Evolutionary conservation across 2,113 vertebrate genomes (phyloP), one percentile per base, ranked within the genome.

Genomic region (Euleptes europaea): DNA sequence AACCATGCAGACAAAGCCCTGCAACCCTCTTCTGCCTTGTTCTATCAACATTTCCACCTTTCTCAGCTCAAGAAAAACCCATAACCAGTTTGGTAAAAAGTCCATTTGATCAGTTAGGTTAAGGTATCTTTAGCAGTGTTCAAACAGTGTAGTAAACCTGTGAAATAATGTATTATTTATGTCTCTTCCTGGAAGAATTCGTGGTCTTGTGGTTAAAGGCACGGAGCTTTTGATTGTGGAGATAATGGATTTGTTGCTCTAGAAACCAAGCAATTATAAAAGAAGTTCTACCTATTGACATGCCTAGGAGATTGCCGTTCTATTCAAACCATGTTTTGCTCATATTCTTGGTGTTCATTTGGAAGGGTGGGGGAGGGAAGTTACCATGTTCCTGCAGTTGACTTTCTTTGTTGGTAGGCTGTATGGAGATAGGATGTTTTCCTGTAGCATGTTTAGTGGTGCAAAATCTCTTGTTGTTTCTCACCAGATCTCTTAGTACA

Each of bases 21-120:
- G 15, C 7, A 19, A 77, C 75, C 51, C 33, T 72, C 33, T 40
- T 84, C 9, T 7, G 3, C 84, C 38, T 51, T 67, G 38, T 67
- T 88, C 21, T 31, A 26, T 33, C 38, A 80, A 84, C n/a, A 40
- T 77, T 78, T 85, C 17, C 40, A 54, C 80, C 66, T 75, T 90
- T 88, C 83, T 38, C 74, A 67, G 86, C 78, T 6, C 72, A 6
- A 81, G 87, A 83, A 90, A 57, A 87, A 78, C 4, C 63, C 91
- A 31, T 71, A 69, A 42, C 84, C 67, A 38, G 14, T 84, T 13
- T 76, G 26, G 33, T 88, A 60, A 86, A 54, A 91, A 40, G 69
- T 82, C 78, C 85, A 72, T 84, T 17, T 63, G 72, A 71, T 75
- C 89, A 51, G 31, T 75, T 89, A 54, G 85, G 77, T 57, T 82